Conservation (phyloP, 2,888 invertebrate genomes). For the Scelioninae gen. 2 region DNA sequence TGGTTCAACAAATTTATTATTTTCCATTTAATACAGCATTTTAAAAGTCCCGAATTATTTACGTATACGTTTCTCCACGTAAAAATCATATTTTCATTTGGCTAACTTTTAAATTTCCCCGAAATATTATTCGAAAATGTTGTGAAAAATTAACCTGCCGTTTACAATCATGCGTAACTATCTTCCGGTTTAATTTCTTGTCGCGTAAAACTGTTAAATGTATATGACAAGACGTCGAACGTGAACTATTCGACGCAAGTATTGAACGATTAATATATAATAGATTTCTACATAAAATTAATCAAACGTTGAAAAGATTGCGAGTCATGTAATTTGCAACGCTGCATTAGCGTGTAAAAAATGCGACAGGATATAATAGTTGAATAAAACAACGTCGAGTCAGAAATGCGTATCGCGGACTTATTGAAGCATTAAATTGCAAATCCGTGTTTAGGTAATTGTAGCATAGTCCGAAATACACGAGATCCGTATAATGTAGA, state of each 20-base stretch:
- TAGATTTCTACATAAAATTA: constrained; percentile 21
- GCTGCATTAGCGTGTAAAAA: constrained; percentile 54
- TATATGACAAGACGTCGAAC: constrained; percentile 8
- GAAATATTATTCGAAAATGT: no score
- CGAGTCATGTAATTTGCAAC: constrained; percentile 51
- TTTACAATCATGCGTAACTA: no score
- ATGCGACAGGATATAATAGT: constrained; percentile 51
- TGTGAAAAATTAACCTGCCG: no score
- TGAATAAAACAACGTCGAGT: constrained; percentile 50
- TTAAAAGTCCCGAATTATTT: no score
- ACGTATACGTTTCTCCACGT: no score
- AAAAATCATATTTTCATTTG: no score
- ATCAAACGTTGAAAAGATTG: constrained; percentile 43
- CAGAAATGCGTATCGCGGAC: constrained; percentile 46
- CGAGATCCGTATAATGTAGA: constrained; percentile 36
- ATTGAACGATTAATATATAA: constrained; percentile 31
- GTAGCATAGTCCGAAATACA: constrained; percentile 38
- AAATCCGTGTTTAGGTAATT: constrained; percentile 56
- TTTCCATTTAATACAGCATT: no score
- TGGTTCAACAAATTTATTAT: no score
- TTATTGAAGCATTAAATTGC: constrained; percentile 58
- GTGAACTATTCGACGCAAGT: background rate
- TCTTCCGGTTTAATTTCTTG: constrained; percentile 23
- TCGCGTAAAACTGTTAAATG: constrained; percentile 19
- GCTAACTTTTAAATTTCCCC: no score